Percentiles rank a stretch among this genome's conserved stretches.
phyloP scores from a whole-genome alignment of 2,797 vertebrate species.

The Sebastiscus tertius region DNA sequence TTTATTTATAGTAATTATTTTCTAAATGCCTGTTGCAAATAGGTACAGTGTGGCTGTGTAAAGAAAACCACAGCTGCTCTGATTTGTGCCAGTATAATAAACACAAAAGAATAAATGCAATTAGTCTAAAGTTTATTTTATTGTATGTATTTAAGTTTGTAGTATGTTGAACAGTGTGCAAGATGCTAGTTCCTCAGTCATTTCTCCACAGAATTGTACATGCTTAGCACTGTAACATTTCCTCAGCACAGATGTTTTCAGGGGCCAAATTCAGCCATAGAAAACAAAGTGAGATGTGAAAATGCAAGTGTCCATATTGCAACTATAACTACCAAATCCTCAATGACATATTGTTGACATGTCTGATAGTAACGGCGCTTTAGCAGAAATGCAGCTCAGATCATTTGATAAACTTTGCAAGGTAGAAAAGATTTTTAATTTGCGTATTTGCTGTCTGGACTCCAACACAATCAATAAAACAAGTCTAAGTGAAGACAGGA shows the following conservation, averaged over 20 bases:
- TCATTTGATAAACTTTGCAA: neutral
- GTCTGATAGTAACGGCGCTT: neutral
- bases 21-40: conserved; percentile 12
- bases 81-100: neutral
- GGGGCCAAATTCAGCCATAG: neutral
- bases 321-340: neutral
- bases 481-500: conserved; percentile 32
- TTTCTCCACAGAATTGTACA: neutral
- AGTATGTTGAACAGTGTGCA: neutral
- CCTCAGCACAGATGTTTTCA: neutral
- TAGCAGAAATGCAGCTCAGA: neutral
- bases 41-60: neutral
- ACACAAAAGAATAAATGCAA: neutral
- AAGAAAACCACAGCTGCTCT: conserved; percentile 10
- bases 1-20: neutral
- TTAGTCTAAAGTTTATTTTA: neutral
- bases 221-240: neutral
- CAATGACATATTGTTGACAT: neutral
- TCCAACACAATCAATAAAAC: conserved; percentile 21
- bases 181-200: neutral
- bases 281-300: neutral
- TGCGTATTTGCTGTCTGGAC: conserved; percentile 3
- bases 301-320: neutral
- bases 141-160: neutral
- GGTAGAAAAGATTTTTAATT: conserved; percentile 8